Evolutionary conservation across 1,140 invertebrate species (phyloP), one percentile per base, ranked within the genome.

Genomic region (Ptiloglossa arizonensis): DNA sequence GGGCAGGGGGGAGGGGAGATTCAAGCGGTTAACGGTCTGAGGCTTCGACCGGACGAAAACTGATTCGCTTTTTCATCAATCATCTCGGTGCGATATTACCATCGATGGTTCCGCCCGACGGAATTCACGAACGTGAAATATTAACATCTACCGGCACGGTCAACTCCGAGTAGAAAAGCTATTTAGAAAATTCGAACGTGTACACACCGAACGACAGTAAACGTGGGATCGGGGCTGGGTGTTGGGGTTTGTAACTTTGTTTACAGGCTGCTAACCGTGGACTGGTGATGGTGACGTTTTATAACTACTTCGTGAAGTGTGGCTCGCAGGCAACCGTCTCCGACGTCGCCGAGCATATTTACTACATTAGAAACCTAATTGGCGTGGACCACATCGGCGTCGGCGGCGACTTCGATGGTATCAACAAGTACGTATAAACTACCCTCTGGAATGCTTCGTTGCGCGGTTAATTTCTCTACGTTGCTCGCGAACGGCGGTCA

Each of bases 221-320:
- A n/a, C n/a, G n/a, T n/a, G n/a, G n/a, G n/a, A n/a, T n/a, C n/a
- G n/a, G n/a, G n/a, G n/a, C n/a, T n/a, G n/a, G n/a, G n/a, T n/a
- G n/a, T n/a, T n/a, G n/a, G n/a, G n/a, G n/a, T n/a, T n/a, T n/a
- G n/a, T 29, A 4, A 29, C 22, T 67, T 41, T 44, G 13, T 5
- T 79, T 91, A 88, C 91, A 97, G 96, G 95, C 95, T 93, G 94
- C 94, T 83, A 98, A 97, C 88, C 94, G 95, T 62, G 97, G 97
- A 44, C 93, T 98, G 50, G 96, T 98, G 17, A 98, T 98, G 97
- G 96, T 98, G 62, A 97, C 96, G 81, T 98, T 98, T 93, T 97
- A 96, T 93, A 96, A 95, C 70, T 94, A 95, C 87, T 98, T 97
- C 91, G 95, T 98, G 79, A 97, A 96, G 89, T 97, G 97, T 91